A percentile compares a stretch with the other conserved stretches of the same genome.
These are phyloP conservation scores for Agrotis ipsilon DNA, from an alignment of 2,888 invertebrate genomes.

Conservation along the genomic window DNA sequence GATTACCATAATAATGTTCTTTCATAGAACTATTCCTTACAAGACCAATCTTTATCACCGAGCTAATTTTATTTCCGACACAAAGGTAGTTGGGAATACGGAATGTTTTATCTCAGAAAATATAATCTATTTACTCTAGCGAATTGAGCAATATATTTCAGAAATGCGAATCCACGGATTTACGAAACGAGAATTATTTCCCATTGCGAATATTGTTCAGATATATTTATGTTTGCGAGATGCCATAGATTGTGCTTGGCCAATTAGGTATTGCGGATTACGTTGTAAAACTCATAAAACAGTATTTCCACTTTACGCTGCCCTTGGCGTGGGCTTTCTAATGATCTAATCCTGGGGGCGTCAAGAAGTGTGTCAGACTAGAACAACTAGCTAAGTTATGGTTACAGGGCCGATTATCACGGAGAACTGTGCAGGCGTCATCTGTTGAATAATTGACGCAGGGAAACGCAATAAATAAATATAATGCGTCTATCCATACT, in stretches of 20 bases:
- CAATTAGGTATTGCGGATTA: conserved; percentile 42
- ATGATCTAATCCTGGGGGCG: conserved; percentile 76
- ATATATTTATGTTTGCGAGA: conserved; percentile 39
- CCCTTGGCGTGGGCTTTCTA: conserved; percentile 69
- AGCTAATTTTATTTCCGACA: conserved; percentile 36
- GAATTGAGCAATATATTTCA: conserved; percentile 39
- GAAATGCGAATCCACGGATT: conserved; percentile 38
- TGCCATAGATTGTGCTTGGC: conserved; percentile 30
- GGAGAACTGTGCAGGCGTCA: conserved; percentile 74
- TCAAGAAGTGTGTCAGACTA: conserved; percentile 69
- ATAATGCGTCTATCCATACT: conserved; percentile 39
- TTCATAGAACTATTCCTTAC: conserved; percentile 31
- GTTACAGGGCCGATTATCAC: conserved; percentile 73
- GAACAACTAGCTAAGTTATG: conserved; percentile 72
- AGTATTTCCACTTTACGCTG: conserved; percentile 48
- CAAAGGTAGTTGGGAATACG: conserved; percentile 27
- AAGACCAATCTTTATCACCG: conserved; percentile 44
- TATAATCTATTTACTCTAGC: conserved; percentile 36
- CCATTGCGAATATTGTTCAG: conserved; percentile 39
- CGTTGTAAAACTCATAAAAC: conserved; percentile 44
- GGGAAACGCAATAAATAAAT: conserved; percentile 65
- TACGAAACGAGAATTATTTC: conserved; percentile 47
- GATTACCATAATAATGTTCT: conserved; percentile 66
- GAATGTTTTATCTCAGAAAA: conserved; percentile 36
- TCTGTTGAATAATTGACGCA: conserved; percentile 72